These are phyloP conservation scores for Nowickia ferox DNA, from an alignment of 2,888 invertebrate species.

Conservation along the genomic window DNA sequence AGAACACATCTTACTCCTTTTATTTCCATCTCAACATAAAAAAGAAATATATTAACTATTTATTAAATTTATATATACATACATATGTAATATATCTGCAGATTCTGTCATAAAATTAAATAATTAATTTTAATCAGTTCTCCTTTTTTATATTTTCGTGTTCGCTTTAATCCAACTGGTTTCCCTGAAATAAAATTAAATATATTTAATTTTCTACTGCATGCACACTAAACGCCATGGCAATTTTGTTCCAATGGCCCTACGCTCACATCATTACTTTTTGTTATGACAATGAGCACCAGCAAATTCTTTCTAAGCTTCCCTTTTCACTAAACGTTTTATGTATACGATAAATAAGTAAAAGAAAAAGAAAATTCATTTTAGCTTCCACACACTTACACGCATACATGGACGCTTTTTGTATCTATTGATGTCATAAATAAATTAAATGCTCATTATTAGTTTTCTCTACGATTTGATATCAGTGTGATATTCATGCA, in stretches of 20 bases:
- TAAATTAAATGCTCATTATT: slow-evolving; percentile 69
- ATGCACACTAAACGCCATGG: background rate
- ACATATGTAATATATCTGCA: background rate
- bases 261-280: background rate
- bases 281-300: background rate
- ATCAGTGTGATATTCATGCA: slow-evolving; percentile 33
- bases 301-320: background rate
- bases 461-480: slow-evolving; percentile 61
- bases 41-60: too few relatives aligned
- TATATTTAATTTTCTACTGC: background rate
- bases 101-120: background rate
- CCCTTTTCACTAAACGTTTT: slow-evolving; percentile 41
- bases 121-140: background rate
- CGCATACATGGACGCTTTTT: background rate
- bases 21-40: too few relatives aligned
- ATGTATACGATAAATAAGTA: background rate
- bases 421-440: slow-evolving; percentile 54
- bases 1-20: too few relatives aligned
- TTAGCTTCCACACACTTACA: background rate
- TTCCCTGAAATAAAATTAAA: slow-evolving; percentile 9
- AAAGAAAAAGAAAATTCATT: background rate
- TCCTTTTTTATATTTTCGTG: background rate
- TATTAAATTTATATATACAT: too few relatives aligned
- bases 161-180: background rate
- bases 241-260: background rate